Percentiles rank a stretch among this genome's conserved stretches.
Evolutionary conservation across 2,113 vertebrate genomes (phyloP).

Genomic region (Pluvianellus socialis): DNA sequence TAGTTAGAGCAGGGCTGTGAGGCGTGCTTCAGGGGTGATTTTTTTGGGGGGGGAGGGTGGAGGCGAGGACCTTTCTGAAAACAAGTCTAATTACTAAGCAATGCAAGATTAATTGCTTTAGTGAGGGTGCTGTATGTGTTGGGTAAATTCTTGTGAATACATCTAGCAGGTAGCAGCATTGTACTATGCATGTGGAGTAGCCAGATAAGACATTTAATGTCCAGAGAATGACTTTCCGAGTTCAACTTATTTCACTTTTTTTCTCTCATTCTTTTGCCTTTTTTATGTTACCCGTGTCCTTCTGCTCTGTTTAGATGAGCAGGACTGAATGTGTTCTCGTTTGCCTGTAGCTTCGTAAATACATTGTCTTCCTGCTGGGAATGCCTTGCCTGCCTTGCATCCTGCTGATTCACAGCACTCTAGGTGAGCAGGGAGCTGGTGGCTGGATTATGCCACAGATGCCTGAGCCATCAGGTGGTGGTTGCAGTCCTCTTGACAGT

Average conservation of each 20-base stretch:
- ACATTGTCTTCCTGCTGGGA: neutral
- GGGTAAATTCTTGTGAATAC: neutral
- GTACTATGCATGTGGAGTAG: accelerated
- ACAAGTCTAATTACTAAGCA: neutral
- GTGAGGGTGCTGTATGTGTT: neutral
- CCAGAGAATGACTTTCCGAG: neutral
- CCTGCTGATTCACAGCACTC: neutral
- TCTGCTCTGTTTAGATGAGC: neutral
- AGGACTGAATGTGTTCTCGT: neutral
- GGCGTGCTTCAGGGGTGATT: neutral
- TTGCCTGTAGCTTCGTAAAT: neutral
- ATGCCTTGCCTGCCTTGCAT: neutral
- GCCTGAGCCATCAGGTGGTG: accelerated
- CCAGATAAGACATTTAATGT: neutral
- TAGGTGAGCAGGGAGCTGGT: neutral
- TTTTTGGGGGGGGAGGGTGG: neutral
- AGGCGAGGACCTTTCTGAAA: neutral
- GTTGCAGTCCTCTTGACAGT: neutral
- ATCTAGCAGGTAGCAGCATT: neutral
- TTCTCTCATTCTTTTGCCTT: neutral
- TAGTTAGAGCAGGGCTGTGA: neutral
- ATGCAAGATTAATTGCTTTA: neutral
- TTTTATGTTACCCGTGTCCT: neutral
- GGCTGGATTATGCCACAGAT: neutral
- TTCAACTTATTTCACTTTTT: neutral